Base-by-base conservation (phyloP, 2,888 invertebrate species). In the Apotomis turbidana region DNA sequence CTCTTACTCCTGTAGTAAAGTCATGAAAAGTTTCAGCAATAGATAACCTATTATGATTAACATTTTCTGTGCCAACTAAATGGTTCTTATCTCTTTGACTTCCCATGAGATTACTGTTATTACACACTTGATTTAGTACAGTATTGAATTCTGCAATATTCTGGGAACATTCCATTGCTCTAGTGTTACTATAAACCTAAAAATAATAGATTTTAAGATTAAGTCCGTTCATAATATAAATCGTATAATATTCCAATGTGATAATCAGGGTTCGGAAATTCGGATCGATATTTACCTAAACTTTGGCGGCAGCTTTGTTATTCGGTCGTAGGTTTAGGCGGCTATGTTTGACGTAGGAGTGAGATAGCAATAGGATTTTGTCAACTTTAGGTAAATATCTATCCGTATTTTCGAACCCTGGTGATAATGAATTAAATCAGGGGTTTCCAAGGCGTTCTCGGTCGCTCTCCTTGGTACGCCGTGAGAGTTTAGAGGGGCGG, bases 1-100 rank as follows among this genome's bases (percentile, higher is more conserved):
- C 85, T 78, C 75, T 74, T 60, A 90, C 86, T 46, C 88, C 90
- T 69, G 84, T 79, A 10, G 85, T 81, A 75, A 90, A 89, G 12
- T 88, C 85, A 75, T 87, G 86, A 74, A 89, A 90, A 41, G 83
- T 83, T 57, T 78, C 84, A 15, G 83, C 79, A 76, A 78, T 80
- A 49, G 84, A 79, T 68, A 85, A 75, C 77, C 76, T 82, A 64
- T 76, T 80, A 46, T 76, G 78, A 12, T 75, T 76, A 51, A 76
- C 60, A 66, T 70, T 79, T 62, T 79, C 78, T 52, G 76, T 71
- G 68, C 75, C 74, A 59, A 66, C 44, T 5, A 67, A 13, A 61
- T 55, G n/a, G 27, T 41, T 59, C 27, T 49, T 63, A 61, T 69
- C 63, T 55, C 61, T 70, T 13, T 10, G 15, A 62, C 57, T 60